Base-by-base conservation (phyloP, 2,797 vertebrate species). In the Sebastes steindachneri region DNA sequence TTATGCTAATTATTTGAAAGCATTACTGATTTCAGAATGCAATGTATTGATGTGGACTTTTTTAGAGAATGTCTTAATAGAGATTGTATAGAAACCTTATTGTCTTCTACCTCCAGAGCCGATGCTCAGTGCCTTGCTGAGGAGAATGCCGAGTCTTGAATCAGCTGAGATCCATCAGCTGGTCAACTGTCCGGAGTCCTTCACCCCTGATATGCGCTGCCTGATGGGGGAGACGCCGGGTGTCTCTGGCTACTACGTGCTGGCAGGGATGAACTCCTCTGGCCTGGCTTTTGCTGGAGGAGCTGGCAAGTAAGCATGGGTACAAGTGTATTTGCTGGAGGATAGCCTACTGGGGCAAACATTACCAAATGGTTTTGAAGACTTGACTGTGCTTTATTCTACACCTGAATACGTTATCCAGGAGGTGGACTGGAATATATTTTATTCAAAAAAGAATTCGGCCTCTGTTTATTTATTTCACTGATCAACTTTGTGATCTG, bases 251-350 rank as follows among this genome's bases (percentile, higher is more conserved):
- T 99, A 99, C 96, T 99, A 96, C 0, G 96, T 98, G 45, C 94
- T 99, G 84, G 98, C 97, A 0, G 98, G 98, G 71, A 99, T 99
- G 98, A 99, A 99, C 95, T 99, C 99, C 0, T 97, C 97, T 8
- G 99, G 98, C 69, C 93, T 98, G 74, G 95, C 97, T 0, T 97
- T 98, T 9, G 98, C 97, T 71, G 99, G 98, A 57, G 98, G 98
- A 85, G 98, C 98, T 80, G 97, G 98, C 72, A 99, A 96, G 98
- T 98, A 95, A 97, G 98, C 21, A 88, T 73, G 9, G 1, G 5
- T 35, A 25, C 7, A 23, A 31, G 14, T 68, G 5, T 71, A 6
- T 75, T 70, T 26, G n/a, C 19, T 12, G 7, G 17, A 62, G 7
- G 9, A 53, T 26, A 5, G 3, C 23, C 9, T 51, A 2, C 6